Evolutionary conservation across 2,797 vertebrate genomes (phyloP).

Genomic region (Acanthopagrus latus): DNA sequence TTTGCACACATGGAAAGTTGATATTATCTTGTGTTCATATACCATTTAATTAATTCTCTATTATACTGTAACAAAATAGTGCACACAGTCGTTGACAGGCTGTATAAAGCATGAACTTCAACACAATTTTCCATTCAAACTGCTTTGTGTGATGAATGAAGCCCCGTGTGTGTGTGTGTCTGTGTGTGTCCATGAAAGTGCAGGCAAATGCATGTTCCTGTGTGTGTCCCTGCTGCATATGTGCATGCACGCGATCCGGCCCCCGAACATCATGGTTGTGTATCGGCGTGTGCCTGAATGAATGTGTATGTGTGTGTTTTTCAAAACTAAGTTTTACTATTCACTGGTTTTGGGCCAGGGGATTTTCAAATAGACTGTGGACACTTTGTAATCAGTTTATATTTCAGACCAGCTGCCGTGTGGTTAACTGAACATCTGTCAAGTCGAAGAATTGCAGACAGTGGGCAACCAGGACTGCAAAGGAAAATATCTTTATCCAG

Average conservation of each 20-base stretch:
- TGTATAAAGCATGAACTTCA: slow-evolving; percentile 31
- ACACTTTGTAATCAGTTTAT: slow-evolving; percentile 10
- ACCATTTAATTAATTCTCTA: slow-evolving; percentile 25
- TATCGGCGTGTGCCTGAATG: background rate
- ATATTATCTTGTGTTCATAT: slow-evolving; percentile 13
- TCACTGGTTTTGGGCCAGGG: background rate
- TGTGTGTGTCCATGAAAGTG: slow-evolving; percentile 8
- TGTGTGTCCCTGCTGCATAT: slow-evolving; percentile 3
- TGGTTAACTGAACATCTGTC: slow-evolving; percentile 1
- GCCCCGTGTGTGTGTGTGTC: slow-evolving; percentile 30
- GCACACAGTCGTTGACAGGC: slow-evolving; percentile 6
- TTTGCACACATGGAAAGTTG: slow-evolving; percentile 43
- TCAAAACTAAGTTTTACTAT: slow-evolving; percentile 4
- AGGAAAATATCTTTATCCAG: background rate
- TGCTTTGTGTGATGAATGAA: slow-evolving; percentile 61
- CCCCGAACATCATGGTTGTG: slow-evolving; percentile 6
- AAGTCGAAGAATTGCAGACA: slow-evolving; percentile 22
- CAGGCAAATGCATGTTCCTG: slow-evolving; percentile 34
- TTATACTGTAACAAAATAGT: slow-evolving; percentile 10
- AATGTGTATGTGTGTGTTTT: slow-evolving; percentile 3
- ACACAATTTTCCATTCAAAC: slow-evolving; percentile 26
- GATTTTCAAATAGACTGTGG: slow-evolving; percentile 12
- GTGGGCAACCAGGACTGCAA: background rate
- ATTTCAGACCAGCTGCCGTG: slow-evolving; percentile 18
- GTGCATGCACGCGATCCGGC: slow-evolving; percentile 31